phyloP scores from a whole-genome alignment of 2,113 vertebrate species.

The Micromys minutus region DNA sequence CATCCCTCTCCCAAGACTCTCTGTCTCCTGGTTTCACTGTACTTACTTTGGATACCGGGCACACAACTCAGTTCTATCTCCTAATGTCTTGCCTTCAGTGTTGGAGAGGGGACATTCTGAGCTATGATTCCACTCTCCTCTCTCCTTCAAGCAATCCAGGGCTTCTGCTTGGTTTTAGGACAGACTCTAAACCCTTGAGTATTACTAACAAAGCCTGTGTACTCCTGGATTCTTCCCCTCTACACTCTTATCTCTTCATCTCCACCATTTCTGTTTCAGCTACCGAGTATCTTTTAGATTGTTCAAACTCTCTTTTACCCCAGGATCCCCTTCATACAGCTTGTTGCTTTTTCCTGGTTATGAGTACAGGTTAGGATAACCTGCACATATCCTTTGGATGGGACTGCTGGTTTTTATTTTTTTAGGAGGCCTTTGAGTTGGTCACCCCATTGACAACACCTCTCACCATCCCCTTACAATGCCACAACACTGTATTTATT shows the following conservation, averaged over 20 bases:
- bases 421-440: background rate
- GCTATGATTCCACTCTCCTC: background rate
- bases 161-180: background rate
- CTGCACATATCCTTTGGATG: background rate
- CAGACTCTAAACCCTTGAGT: background rate
- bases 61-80: background rate
- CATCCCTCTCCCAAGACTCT: background rate
- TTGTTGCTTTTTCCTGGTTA: background rate
- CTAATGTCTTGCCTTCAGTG: background rate
- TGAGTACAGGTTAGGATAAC: background rate
- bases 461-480: background rate
- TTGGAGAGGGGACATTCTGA: background rate
- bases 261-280: background rate
- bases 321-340: background rate
- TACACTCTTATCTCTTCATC: background rate
- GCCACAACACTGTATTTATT: background rate
- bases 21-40: background rate
- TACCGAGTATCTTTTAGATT: background rate
- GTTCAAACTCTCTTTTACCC: background rate
- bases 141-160: background rate
- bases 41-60: rapidly evolving
- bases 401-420: background rate
- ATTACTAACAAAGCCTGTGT: background rate
- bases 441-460: background rate
- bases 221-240: background rate